Conservation (phyloP, 2,888 invertebrate species). For the Dorcus parallelipipedus region DNA sequence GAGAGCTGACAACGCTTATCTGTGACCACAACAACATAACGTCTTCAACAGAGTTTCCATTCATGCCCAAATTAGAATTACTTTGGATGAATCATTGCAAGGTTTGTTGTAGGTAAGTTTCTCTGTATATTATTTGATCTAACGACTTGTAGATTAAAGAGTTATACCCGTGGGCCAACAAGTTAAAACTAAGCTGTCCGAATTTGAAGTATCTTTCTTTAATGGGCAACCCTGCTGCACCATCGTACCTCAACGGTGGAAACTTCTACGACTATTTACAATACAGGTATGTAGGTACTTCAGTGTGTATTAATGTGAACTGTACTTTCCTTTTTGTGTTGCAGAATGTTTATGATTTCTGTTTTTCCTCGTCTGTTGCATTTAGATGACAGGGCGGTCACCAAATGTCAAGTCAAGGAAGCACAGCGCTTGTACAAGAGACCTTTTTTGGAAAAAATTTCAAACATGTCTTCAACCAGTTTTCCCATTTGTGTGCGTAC, state of each 20-base stretch:
- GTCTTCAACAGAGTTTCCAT: slow-evolving; percentile 67
- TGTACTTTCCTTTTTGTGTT: slow-evolving; percentile 30
- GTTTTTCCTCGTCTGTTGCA: slow-evolving; percentile 66
- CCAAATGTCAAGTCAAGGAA: slow-evolving; percentile 61
- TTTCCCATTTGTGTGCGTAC: slow-evolving; percentile 34
- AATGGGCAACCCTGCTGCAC: slow-evolving; percentile 83
- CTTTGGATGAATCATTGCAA: slow-evolving; percentile 73
- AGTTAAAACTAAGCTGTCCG: slow-evolving; percentile 67
- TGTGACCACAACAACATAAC: slow-evolving; percentile 77
- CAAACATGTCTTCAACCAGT: slow-evolving; percentile 21
- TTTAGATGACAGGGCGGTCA: slow-evolving; percentile 69
- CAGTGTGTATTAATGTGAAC: background rate
- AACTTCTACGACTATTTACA: slow-evolving; percentile 72
- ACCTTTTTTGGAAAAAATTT: slow-evolving; percentile 56
- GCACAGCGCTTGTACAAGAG: slow-evolving; percentile 61
- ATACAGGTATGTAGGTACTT: slow-evolving; percentile 58
- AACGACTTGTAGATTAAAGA: slow-evolving; percentile 51
- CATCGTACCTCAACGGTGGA: slow-evolving; percentile 72
- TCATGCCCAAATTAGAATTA: slow-evolving; percentile 67
- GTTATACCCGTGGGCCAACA: slow-evolving; percentile 70
- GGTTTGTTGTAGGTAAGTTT: slow-evolving; percentile 43
- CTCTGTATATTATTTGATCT: slow-evolving; percentile 45
- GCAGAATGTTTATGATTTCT: slow-evolving; percentile 70
- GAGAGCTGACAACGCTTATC: slow-evolving; percentile 70
- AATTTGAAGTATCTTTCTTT: slow-evolving; percentile 72